Base-by-base conservation (phyloP, 2,888 invertebrate genomes). In the Euplagia quadripunctaria region DNA sequence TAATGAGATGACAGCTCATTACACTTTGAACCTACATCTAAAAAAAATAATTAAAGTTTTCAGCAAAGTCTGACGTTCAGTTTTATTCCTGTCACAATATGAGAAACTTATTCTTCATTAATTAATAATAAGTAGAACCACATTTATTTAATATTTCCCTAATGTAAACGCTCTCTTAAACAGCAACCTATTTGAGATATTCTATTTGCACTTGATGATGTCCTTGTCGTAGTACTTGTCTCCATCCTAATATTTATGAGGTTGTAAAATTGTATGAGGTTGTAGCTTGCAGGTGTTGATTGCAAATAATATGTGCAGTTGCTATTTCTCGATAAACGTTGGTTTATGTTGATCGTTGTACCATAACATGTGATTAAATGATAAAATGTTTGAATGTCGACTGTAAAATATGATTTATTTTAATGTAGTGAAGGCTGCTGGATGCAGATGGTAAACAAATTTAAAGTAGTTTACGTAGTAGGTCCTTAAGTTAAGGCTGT, bases 281-380 rank as follows among this genome's bases (percentile, higher is more conserved):
- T 68, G 68, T 68, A 68, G 58, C n/a, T 61, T 72, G 20, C 16
- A 72, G 58, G 72, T 64, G 68, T 64, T 68, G 72, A 72, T 72
- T 68, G 49, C 52, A 55, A 17, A 49, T 64, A 46, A 68, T 68
- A 42, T 72, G 68, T 72, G n/a, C 6, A 14, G 61, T 42, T 46
- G 55, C 20, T 68, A 31, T 11, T 41, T 51, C 42, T n/a, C 51
- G 42, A 65, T 31, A 31, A 20, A 43, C 20, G 43, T 51, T 41
- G 14, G 66, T 31, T 14, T 41, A 66, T 42, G 63, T 42, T 16
- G 1, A 63, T 17, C 63, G 63, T 64, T 64, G 17, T 5, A 46
- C 5, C 42, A n/a, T 41, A 55, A 6, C 16, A 55, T 68, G 12
- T n/a, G 4, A 61, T 61, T 61, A 20, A 20, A 12, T 55, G n/a